Percentiles rank a stretch among this genome's conserved stretches.
Conservation (phyloP, 2,888 invertebrate genomes). For the Alsophila aescularia region DNA sequence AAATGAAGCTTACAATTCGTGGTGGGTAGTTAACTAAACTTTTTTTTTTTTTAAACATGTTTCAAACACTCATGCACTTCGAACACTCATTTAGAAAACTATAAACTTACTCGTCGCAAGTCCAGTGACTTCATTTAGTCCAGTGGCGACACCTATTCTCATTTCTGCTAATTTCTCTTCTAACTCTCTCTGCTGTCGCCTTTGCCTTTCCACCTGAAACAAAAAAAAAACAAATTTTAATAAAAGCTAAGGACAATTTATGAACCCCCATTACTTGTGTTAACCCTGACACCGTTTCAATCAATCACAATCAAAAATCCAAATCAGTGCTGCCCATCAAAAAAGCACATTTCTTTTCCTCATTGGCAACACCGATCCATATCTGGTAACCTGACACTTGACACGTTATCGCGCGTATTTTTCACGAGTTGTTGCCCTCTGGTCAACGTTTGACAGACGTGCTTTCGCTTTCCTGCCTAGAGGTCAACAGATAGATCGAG, state of each 20-base stretch:
- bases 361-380: constrained; percentile 16
- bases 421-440: constrained; percentile 19
- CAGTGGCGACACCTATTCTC: constrained; percentile 79
- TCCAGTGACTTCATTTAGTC: constrained; percentile 79
- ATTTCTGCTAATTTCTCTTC: constrained; percentile 84
- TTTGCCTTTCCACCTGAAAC: constrained; percentile 87
- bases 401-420: constrained; percentile 59
- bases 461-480: constrained; percentile 25
- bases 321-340: constrained; percentile 3
- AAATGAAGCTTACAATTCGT: too few relatives aligned
- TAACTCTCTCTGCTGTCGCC: constrained; percentile 80
- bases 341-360: constrained; percentile 8
- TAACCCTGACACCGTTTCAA: constrained; percentile 10
- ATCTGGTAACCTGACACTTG: constrained; percentile 52
- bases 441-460: constrained; percentile 19
- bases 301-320: constrained; percentile 15
- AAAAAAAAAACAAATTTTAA: background rate
- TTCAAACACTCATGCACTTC: too few relatives aligned
- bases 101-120: constrained; percentile 69
- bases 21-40: too few relatives aligned
- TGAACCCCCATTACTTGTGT: background rate
- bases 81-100: too few relatives aligned
- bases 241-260: too few relatives aligned
- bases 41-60: too few relatives aligned
- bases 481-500: constrained; percentile 66